Evolutionary conservation across 2,888 invertebrate species (phyloP), one percentile per base, ranked within the genome.

Genomic region (Thymelicus sylvestris): DNA sequence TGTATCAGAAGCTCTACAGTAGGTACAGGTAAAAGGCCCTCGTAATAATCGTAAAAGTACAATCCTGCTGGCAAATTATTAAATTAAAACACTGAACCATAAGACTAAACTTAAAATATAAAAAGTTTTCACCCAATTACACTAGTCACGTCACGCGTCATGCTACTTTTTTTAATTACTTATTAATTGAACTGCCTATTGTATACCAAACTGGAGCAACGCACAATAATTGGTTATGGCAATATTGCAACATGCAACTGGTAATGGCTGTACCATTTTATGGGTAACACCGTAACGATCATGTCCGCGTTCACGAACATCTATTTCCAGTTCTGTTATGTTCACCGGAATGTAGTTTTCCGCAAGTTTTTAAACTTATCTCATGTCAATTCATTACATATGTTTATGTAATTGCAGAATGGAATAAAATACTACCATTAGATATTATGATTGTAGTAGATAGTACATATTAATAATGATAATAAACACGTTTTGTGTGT

Each of bases 201-300:
- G 69, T 69, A 5, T 63, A 57, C 47, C 12, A 24, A 19, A 10
- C 39, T 69, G 64, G 48, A 48, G 69, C 64, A 69, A 69, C 48
- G 50, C 41, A 55, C 10, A 31, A 68, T 57, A 44, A 68, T 70
- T 70, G 41, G 65, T 8, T 70, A 64, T 70, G 64, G 64, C 70
- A 55, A 66, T 66, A 62, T 62, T 62, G 55, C 19, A 7, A 57
- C 57, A 57, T 7, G 57, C 55, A 2, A 13, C 4, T 10, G 6
- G 47, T 41, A 24, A 52, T 52, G 48, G 69, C 38, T 31, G 41
- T 47, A 39, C 41, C 41, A 38, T 57, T 68, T 44, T 62, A 65
- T 57, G 63, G 68, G 50, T 59, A 69, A 19, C 19, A 19, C 19
- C 19, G 19, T 19, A 19, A 38, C 64, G 64, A 69, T 65, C 39